Conservation (phyloP, 2,888 invertebrate species). For the Creontiades dilutus region DNA sequence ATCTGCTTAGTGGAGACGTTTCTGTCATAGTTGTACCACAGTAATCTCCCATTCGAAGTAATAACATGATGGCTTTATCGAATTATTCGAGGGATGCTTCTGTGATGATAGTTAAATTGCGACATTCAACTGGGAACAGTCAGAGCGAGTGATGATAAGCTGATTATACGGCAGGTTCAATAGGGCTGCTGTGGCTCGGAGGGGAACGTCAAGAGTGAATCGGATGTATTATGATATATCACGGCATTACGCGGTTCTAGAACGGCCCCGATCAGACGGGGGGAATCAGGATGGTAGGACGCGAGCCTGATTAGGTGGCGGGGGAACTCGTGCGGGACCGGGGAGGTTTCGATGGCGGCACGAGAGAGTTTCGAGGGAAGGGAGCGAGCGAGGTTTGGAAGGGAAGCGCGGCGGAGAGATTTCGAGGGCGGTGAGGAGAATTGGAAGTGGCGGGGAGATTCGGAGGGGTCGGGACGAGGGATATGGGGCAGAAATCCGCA, state of each 20-base stretch:
- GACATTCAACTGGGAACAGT: background rate
- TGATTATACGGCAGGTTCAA: background rate
- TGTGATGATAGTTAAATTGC: too few relatives aligned
- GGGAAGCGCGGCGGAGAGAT: background rate
- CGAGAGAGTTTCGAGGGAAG: background rate
- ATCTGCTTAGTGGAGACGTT: too few relatives aligned
- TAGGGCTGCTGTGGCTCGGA: background rate
- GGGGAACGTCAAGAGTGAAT: background rate
- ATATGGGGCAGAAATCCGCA: constrained; percentile 15
- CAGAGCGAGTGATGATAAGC: background rate
- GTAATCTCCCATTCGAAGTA: too few relatives aligned
- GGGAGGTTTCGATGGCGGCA: too few relatives aligned
- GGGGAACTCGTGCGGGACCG: too few relatives aligned
- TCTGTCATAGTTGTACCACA: too few relatives aligned
- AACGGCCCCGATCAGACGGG: background rate
- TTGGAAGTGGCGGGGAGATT: too few relatives aligned
- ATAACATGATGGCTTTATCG: too few relatives aligned
- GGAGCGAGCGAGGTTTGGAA: background rate
- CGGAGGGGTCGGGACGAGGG: background rate
- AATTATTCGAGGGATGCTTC: too few relatives aligned
- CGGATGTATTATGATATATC: constrained; percentile 26
- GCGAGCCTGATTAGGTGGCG: background rate
- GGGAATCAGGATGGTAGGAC: background rate
- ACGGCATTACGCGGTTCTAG: constrained; percentile 7
- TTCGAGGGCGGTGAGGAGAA: too few relatives aligned